phyloP scores from a whole-genome alignment of 2,888 invertebrate species.

The Silvanus unidentatus region DNA sequence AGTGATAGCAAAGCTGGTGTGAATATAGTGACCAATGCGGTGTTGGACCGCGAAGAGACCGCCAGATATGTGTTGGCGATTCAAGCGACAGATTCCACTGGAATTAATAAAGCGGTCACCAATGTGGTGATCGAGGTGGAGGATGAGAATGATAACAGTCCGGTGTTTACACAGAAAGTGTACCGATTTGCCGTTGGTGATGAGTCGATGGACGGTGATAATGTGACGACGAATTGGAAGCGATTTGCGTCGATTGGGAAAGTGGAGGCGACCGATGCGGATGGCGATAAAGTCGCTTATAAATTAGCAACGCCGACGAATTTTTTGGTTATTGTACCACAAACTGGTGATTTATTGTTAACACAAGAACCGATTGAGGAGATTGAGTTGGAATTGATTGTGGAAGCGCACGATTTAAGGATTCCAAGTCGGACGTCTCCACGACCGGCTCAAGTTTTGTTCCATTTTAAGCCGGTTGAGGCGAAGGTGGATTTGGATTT shows the following conservation, averaged over 20 bases:
- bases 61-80: slow-evolving; percentile 68
- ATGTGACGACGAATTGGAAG: slow-evolving; percentile 62
- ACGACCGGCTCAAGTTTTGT: slow-evolving; percentile 67
- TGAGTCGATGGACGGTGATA: slow-evolving; percentile 53
- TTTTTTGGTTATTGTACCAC: slow-evolving; percentile 83
- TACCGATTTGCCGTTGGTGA: slow-evolving; percentile 74
- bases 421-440: slow-evolving; percentile 65
- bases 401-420: slow-evolving; percentile 78
- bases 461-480: slow-evolving; percentile 60
- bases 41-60: slow-evolving; percentile 73
- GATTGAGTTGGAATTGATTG: slow-evolving; percentile 58
- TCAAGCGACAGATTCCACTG: slow-evolving; percentile 73
- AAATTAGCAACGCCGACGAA: slow-evolving; percentile 74
- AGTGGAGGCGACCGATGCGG: slow-evolving; percentile 81
- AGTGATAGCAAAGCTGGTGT: slow-evolving; percentile 57
- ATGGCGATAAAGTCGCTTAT: slow-evolving; percentile 89
- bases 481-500: slow-evolving; percentile 54
- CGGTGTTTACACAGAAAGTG: slow-evolving; percentile 70
- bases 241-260: slow-evolving; percentile 78
- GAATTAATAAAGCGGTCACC: slow-evolving; percentile 75
- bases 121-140: slow-evolving; percentile 68
- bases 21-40: slow-evolving; percentile 66
- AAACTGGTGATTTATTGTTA: slow-evolving; percentile 76
- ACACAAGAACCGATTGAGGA: slow-evolving; percentile 68
- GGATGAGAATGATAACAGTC: slow-evolving; percentile 90